Evolutionary conservation across 2,797 vertebrate genomes (phyloP).

Genomic region (Dryobates pubescens): DNA sequence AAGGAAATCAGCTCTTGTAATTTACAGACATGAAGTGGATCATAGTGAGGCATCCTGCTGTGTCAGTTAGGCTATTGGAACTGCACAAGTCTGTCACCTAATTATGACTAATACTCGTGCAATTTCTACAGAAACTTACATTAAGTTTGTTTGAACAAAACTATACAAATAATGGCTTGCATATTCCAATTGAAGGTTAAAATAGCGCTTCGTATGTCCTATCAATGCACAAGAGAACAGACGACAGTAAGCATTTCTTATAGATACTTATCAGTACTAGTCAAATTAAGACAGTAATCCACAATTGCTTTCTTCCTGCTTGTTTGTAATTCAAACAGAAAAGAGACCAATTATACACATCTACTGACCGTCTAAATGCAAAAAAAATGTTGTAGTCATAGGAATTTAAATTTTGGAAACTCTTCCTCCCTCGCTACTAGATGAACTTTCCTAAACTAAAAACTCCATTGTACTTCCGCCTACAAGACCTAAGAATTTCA

Average conservation of each 20-base stretch:
- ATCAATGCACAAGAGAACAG: not conserved
- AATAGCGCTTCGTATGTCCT: not conserved
- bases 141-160: not conserved
- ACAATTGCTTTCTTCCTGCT: not conserved
- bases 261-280: not conserved
- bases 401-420: not conserved
- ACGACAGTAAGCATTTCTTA: not conserved
- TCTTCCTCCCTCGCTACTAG: not conserved
- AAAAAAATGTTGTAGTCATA: not conserved
- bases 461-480: not conserved
- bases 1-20: not conserved
- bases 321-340: not conserved
- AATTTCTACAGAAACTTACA: not conserved
- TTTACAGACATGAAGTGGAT: not conserved
- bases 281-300: not conserved
- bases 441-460: not conserved
- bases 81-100: not conserved
- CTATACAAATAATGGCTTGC: not conserved
- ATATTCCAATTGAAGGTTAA: not conserved
- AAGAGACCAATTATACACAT: accelerated
- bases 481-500: not conserved
- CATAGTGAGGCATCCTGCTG: not conserved
- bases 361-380: not conserved
- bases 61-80: not conserved
- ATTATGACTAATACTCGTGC: not conserved